Evolutionary conservation across 1,140 invertebrate species (phyloP), one percentile per base, ranked within the genome.

Genomic region (Ceratina australensis): DNA sequence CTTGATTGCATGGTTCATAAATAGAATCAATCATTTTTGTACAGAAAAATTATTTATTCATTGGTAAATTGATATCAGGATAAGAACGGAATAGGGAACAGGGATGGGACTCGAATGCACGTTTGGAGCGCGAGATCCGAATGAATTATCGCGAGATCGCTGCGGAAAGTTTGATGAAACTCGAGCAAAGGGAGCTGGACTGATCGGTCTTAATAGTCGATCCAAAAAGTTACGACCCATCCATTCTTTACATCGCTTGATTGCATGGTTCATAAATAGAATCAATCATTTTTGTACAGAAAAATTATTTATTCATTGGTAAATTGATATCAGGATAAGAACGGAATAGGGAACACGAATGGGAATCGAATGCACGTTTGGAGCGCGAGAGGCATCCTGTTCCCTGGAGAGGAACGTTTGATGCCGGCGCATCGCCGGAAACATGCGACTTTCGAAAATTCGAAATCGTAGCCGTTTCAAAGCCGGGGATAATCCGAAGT

Each of bases 81-180:
- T n/a, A n/a, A n/a, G n/a, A n/a, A n/a, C n/a, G n/a, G n/a, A n/a
- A n/a, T n/a, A n/a, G n/a, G n/a, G n/a, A n/a, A n/a, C n/a, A n/a
- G n/a, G n/a, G n/a, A n/a, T n/a, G n/a, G n/a, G n/a, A n/a, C n/a
- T n/a, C n/a, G n/a, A n/a, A n/a, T n/a, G n/a, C n/a, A n/a, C n/a
- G n/a, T n/a, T n/a, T n/a, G n/a, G n/a, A n/a, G 74, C 71, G 83
- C 87, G 86, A 86, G 86, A 83, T 73, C 63, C 66, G 84, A 88
- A 79, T 88, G 72, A 65, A 75, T 84, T 68, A 80, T 78, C 26
- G n/a, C 42, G 10, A 16, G n/a, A 15, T 26, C 18, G 4, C 24
- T 18, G 28, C 42, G 49, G 52, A 60, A 82, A 71, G 33, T 54
- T 75, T 83, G 79, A 83, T 83, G 60, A 71, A 83, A 69, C 52